phyloP scores from a whole-genome alignment of 2,113 vertebrate genomes.

The Pycnonotus jocosus region DNA sequence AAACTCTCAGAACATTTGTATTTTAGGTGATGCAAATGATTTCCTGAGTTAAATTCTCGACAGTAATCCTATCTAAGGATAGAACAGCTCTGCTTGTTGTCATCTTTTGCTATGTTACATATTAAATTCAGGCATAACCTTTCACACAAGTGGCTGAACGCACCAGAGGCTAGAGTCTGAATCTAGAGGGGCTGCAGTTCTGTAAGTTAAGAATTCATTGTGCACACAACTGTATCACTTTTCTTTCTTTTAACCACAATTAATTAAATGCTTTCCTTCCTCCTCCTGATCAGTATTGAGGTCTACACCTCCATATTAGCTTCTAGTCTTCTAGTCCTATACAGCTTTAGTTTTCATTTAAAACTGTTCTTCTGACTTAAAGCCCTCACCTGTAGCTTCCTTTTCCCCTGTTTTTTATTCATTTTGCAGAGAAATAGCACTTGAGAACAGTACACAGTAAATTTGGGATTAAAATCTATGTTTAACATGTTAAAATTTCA shows the following conservation, averaged over 20 bases:
- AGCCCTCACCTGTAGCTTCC: background rate
- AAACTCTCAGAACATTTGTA: background rate
- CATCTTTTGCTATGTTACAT: background rate
- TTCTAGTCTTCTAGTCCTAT: background rate
- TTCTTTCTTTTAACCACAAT: background rate
- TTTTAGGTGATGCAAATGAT: background rate
- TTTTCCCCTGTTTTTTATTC: background rate
- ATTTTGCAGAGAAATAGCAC: background rate
- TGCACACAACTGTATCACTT: background rate
- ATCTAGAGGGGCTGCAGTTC: background rate
- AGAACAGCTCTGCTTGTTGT: background rate
- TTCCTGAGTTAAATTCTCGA: background rate
- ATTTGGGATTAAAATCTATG: background rate
- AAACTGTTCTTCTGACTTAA: background rate
- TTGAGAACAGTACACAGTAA: background rate
- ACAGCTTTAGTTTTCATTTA: background rate
- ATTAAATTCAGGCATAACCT: background rate
- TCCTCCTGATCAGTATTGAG: background rate
- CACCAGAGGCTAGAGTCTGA: too few relatives aligned
- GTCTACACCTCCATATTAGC: background rate
- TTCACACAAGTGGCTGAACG: background rate
- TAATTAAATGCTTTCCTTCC: background rate
- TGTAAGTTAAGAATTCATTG: background rate
- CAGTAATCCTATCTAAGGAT: background rate
- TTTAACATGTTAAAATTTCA: constrained; percentile 28